These are phyloP conservation scores for Botrylloides violaceus DNA, from an alignment of 23 tunicate genomes.

Conservation along the genomic window DNA sequence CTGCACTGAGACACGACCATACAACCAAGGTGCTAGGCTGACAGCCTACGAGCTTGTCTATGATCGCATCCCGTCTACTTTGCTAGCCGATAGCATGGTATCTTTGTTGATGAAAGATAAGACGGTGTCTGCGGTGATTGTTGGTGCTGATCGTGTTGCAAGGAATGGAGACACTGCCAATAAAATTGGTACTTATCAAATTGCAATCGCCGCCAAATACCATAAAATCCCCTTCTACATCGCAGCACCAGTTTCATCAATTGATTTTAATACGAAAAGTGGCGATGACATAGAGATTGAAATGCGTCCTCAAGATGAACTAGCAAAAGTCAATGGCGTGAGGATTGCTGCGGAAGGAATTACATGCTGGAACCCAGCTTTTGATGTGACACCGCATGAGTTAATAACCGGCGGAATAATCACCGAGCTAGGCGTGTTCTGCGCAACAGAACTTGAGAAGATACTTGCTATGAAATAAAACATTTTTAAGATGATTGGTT, in stretches of 20 bases:
- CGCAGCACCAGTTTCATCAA: constrained; percentile 66
- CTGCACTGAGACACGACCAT: constrained; percentile 91
- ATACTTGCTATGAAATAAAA: too few relatives aligned
- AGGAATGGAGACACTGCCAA: constrained; percentile 30
- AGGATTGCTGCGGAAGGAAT: constrained; percentile 74
- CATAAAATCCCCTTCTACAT: constrained; percentile 32
- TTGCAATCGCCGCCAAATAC: constrained; percentile 29
- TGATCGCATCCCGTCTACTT: constrained; percentile 67
- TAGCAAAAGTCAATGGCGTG: constrained; percentile 42
- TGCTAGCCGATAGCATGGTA: constrained; percentile 86
- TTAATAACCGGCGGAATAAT: constrained; percentile 82
- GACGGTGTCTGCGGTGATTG: constrained; percentile 72
- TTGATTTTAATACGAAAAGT: constrained; percentile 34
- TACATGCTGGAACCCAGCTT: constrained; percentile 88
- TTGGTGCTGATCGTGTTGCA: constrained; percentile 43
- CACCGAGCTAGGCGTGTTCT: constrained; percentile 77
- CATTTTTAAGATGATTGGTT: too few relatives aligned
- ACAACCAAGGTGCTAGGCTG: constrained; percentile 86
- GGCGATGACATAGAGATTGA: constrained; percentile 78
- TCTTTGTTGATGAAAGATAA: constrained; percentile 42
- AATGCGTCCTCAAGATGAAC: constrained; percentile 49
- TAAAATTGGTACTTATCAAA: constrained; percentile 38
- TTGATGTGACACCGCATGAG: constrained; percentile 67
- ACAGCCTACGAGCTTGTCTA: constrained; percentile 86
- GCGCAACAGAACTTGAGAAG: constrained; percentile 25